Evolutionary conservation across 2,888 invertebrate species (phyloP), one percentile per base, ranked within the genome.

Genomic region (Lacanobia oleracea): DNA sequence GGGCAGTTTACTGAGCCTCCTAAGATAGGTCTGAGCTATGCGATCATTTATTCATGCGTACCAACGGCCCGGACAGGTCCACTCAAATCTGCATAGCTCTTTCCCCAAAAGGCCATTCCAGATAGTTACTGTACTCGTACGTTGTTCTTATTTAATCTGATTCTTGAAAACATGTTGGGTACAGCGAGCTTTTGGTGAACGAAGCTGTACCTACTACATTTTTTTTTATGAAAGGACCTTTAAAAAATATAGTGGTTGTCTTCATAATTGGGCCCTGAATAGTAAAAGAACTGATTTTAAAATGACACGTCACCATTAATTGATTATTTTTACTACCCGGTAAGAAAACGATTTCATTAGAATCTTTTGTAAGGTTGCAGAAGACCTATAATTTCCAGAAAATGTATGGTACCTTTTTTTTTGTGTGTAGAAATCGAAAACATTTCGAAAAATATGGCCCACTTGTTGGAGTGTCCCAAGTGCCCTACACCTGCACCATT

Each of bases 11-110:
- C 40, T 51, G 57, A 72, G 54, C 72, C 43, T 18, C 23, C 43
- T 73, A 65, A 73, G 74, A 59, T 57, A 65, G 23, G 50, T 50
- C 37, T 74, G 43, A 65, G 37, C 65, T 40, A 12, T 23, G 27
- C 14, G 16, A 56, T 74, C 50, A 59, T 37, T 74, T 74, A 73
- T 73, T 73, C 74, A 73, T 66, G 74, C 74, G 50, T 59, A 23
- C 50, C n/a, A 45, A 37, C 65, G 37, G 33, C n/a, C 56, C 10
- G 54, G 62, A 74, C 57, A 45, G 50, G 21, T 14, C 43, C 51
- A 74, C 73, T 65, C 73, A 65, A 45, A 73, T 73, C 73, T 74
- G 74, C 66, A 72, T 65, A 51, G 50, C 57, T 57, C 37, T 62
- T 72, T 51, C 27, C 57, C 51, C 65, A 51, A 43, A 62, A 68